These are phyloP conservation scores for Meles meles DNA, from an alignment of 2,113 vertebrate genomes.

Conservation along the genomic window DNA sequence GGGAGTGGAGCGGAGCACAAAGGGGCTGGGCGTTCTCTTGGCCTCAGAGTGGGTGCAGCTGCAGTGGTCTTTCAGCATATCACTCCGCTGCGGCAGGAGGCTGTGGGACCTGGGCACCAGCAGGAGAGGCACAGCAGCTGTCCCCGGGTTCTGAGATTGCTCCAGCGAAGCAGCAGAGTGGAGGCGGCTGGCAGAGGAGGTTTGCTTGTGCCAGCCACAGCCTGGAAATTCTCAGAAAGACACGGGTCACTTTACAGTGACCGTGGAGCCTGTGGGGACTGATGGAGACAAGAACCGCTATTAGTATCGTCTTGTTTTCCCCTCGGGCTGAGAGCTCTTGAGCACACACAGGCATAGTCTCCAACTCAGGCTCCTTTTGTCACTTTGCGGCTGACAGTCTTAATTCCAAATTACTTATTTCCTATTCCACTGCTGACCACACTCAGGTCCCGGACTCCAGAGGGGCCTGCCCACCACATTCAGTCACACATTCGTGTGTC, in stretches of 20 bases:
- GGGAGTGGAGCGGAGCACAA: accelerated
- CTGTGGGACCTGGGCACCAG: not conserved
- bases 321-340: not conserved
- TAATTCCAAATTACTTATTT: not conserved
- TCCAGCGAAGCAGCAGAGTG: not conserved
- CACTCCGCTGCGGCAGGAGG: not conserved
- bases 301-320: not conserved
- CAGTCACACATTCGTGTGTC: not conserved
- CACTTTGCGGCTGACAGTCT: not conserved
- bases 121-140: not conserved
- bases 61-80: not conserved
- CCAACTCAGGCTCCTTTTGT: not conserved
- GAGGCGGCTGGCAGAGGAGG: not conserved
- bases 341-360: not conserved
- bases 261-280: not conserved
- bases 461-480: not conserved
- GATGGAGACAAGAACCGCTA: not conserved
- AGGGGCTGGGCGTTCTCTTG: too few relatives aligned
- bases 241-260: not conserved
- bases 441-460: not conserved
- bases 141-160: not conserved
- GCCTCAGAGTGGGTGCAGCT: not conserved
- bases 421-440: not conserved
- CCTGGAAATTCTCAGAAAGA: not conserved
- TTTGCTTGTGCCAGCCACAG: not conserved